phyloP scores from a whole-genome alignment of 2,113 vertebrate genomes.

The Falco punctatus region DNA sequence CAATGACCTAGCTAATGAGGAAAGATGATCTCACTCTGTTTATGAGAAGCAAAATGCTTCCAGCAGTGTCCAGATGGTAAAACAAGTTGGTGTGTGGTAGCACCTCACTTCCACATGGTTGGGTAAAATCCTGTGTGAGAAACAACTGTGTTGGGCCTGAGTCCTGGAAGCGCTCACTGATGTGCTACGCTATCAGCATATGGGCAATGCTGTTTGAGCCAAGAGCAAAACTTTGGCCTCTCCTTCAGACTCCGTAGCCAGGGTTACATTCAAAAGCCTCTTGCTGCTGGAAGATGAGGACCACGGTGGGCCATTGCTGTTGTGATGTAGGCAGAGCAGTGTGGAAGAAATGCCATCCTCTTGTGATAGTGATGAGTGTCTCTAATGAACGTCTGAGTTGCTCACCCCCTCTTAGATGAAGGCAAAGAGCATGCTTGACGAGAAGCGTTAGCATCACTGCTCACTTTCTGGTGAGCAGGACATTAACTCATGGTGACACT shows the following conservation, averaged over 20 bases:
- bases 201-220: not conserved
- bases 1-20: not conserved
- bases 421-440: not conserved
- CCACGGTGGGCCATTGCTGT: not conserved
- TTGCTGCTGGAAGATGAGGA: not conserved
- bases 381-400: not conserved
- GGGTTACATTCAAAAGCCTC: not conserved
- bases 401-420: not conserved
- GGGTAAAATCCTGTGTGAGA: not conserved
- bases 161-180: not conserved
- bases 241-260: not conserved
- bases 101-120: not conserved
- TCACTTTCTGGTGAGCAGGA: not conserved
- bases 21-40: constrained; percentile 4
- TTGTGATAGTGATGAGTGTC: not conserved
- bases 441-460: not conserved
- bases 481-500: not conserved
- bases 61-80: constrained; percentile 13
- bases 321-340: not conserved
- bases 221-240: not conserved
- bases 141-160: not conserved
- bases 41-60: constrained; percentile 7
- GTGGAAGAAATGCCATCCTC: not conserved
- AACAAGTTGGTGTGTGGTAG: not conserved
- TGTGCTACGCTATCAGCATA: not conserved